A percentile compares a stretch with the other conserved stretches of the same genome.
phyloP scores from a whole-genome alignment of 2,888 invertebrate species.

The Cabera pusaria region DNA sequence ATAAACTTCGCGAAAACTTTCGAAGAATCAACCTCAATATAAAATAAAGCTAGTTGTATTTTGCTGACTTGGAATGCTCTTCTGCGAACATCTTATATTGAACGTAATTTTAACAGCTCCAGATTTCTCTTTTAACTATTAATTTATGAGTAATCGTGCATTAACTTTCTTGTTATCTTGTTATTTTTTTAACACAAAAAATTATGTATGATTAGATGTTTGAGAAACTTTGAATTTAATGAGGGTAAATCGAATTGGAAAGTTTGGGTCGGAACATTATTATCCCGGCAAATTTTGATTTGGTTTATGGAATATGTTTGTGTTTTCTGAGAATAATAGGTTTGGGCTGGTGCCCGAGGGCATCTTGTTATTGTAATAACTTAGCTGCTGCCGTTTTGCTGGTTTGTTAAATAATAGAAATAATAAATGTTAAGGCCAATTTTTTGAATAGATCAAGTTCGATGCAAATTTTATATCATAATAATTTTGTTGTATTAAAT shows the following conservation, averaged over 20 bases:
- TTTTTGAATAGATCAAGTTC: slow-evolving; percentile 25
- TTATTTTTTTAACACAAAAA: slow-evolving; percentile 5
- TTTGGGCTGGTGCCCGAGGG: slow-evolving; percentile 27
- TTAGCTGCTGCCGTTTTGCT: slow-evolving; percentile 30
- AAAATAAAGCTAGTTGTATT: slow-evolving; percentile 40
- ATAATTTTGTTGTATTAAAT: no score
- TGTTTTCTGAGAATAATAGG: slow-evolving; percentile 33
- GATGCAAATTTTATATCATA: no score
- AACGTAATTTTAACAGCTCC: slow-evolving; percentile 11
- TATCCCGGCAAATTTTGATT: slow-evolving; percentile 32
- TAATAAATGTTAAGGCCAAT: slow-evolving; percentile 45
- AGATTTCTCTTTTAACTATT: slow-evolving; percentile 17
- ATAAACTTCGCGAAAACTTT: slow-evolving; percentile 60
- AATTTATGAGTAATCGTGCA: slow-evolving; percentile 12
- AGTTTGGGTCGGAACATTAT: slow-evolving; percentile 25
- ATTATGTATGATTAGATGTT: slow-evolving; percentile 10
- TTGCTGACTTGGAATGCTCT: slow-evolving; percentile 28
- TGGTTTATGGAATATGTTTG: slow-evolving; percentile 36
- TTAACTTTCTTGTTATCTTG: slow-evolving; percentile 12
- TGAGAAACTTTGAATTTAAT: slow-evolving; percentile 14
- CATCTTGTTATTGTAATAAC: slow-evolving; percentile 31
- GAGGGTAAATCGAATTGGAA: slow-evolving; percentile 24
- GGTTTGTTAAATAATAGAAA: slow-evolving; percentile 35
- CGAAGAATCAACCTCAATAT: slow-evolving; percentile 39
- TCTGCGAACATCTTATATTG: slow-evolving; percentile 16